A percentile compares a stretch with the other conserved stretches of the same genome.
Evolutionary conservation across 1,140 invertebrate genomes (phyloP).

Genomic region (Streblospio benedicti): DNA sequence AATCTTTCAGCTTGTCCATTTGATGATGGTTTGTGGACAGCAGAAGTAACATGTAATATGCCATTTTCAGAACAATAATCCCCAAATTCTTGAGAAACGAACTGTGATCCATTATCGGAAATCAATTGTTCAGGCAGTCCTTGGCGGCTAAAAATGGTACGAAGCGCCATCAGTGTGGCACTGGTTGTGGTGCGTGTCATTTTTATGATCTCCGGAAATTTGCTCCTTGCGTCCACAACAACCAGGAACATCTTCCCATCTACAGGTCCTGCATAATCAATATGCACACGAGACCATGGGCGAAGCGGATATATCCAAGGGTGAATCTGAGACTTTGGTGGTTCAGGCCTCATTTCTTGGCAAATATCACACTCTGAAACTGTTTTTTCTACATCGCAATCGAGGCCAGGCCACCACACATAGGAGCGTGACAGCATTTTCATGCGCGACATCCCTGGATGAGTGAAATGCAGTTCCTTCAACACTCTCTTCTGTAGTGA

Average conservation of each 20-base stretch:
- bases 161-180: neutral
- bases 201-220: neutral
- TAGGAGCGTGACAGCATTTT: neutral
- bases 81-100: slow-evolving; percentile 24
- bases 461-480: neutral
- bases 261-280: slow-evolving; percentile 34
- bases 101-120: slow-evolving; percentile 28
- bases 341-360: slow-evolving; percentile 24
- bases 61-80: slow-evolving; percentile 20
- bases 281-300: slow-evolving; percentile 23
- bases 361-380: slow-evolving; percentile 17
- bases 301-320: slow-evolving; percentile 34
- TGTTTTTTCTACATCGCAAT: neutral
- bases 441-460: slow-evolving; percentile 5
- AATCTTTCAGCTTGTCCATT: slow-evolving; percentile 30
- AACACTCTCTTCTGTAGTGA: neutral
- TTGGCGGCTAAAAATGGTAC: neutral
- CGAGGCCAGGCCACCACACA: slow-evolving; percentile 8
- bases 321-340: slow-evolving; percentile 19
- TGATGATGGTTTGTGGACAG: slow-evolving; percentile 25
- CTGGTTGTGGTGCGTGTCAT: neutral
- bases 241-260: slow-evolving; percentile 32
- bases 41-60: slow-evolving; percentile 17
- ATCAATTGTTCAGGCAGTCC: slow-evolving; percentile 5
- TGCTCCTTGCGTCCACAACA: slow-evolving; percentile 5